Evolutionary conservation across 2,113 vertebrate genomes (phyloP).

Genomic region (Nothoprocta pentlandii): DNA sequence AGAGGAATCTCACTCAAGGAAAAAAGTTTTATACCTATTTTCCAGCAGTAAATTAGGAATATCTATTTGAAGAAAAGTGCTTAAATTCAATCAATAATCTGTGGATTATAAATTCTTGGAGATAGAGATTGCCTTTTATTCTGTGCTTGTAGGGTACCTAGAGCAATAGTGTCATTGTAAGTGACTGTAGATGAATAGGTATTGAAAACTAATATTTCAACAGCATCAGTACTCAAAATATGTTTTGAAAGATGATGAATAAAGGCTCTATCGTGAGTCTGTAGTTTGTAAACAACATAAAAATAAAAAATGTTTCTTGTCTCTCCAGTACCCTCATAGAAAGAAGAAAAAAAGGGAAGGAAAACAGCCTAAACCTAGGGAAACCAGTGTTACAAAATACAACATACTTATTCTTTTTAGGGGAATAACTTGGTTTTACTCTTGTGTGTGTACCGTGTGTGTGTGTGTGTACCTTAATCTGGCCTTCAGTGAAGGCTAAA

Average conservation of each 20-base stretch:
- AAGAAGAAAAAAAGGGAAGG: neutral
- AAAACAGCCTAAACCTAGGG: neutral
- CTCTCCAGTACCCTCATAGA: conserved; percentile 17
- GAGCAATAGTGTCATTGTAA: conserved; percentile 49
- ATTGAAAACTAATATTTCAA: conserved; percentile 69
- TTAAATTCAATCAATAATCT: conserved; percentile 10
- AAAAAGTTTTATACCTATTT: neutral
- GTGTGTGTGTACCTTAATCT: neutral
- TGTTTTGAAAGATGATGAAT: conserved; percentile 66
- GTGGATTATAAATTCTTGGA: conserved; percentile 23
- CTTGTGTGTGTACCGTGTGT: neutral
- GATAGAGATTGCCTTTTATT: neutral
- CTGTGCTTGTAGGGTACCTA: conserved; percentile 2
- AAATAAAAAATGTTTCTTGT: conserved; percentile 57
- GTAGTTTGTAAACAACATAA: conserved; percentile 46
- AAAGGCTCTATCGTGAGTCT: conserved; percentile 30
- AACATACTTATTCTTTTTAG: no score
- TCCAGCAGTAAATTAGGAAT: neutral
- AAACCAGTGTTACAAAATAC: neutral
- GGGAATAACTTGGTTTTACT: neutral
- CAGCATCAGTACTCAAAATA: conserved; percentile 36
- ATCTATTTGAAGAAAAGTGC: conserved; percentile 13
- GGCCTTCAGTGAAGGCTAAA: neutral
- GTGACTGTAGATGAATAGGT: conserved; percentile 44
- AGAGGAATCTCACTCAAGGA: neutral